A percentile compares a stretch with the other conserved stretches of the same genome.
Conservation (phyloP, 2,888 invertebrate genomes). For the Rhogogaster chlorosoma region DNA sequence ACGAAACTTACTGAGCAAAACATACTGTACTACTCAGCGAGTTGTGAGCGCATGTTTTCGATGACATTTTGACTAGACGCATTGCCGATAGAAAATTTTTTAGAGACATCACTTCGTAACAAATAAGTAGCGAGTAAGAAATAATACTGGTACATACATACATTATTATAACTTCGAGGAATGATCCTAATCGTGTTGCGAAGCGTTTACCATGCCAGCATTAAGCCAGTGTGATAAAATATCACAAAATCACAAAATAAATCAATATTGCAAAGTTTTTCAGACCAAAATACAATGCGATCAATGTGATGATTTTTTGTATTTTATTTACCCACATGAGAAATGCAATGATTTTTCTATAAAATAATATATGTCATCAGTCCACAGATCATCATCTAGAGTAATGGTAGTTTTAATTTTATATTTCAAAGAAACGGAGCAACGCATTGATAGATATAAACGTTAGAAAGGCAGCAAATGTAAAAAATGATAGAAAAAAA, state of each 20-base stretch:
- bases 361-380: background rate
- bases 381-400: background rate
- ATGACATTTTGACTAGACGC: conserved; percentile 22
- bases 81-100: conserved; percentile 1
- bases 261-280: background rate
- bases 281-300: background rate
- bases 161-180: background rate
- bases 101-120: background rate
- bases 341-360: background rate
- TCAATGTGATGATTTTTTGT: background rate
- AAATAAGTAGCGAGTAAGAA: background rate
- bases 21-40: background rate
- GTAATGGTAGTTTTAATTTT: background rate
- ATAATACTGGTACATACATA: conserved; percentile 18
- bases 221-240: background rate
- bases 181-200: background rate
- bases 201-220: background rate
- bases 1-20: background rate
- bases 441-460: background rate
- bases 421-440: background rate
- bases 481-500: background rate
- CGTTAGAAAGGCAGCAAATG: conserved; percentile 1
- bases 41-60: background rate
- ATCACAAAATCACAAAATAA: background rate
- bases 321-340: background rate